Conservation (phyloP, 1,140 invertebrate species). For the Sipha flava region DNA sequence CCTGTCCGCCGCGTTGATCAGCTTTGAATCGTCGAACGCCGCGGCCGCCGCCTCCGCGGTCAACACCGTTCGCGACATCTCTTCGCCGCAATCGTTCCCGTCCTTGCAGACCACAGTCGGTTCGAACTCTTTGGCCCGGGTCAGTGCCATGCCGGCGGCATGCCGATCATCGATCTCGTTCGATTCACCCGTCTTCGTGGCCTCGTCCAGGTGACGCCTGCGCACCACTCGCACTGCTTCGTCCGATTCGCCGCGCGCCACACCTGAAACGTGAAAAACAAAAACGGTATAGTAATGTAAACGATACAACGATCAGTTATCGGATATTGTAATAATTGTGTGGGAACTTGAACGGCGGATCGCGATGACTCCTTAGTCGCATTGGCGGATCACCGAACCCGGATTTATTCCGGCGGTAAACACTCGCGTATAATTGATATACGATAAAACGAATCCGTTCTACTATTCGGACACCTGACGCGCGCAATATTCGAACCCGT, state of each 20-base stretch:
- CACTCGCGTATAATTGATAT: too few relatives aligned
- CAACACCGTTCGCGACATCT: not conserved
- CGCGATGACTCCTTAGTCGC: too few relatives aligned
- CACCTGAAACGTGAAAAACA: not conserved
- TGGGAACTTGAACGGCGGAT: too few relatives aligned
- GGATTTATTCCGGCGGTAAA: too few relatives aligned
- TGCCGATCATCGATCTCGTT: constrained; percentile 5
- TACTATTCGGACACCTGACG: too few relatives aligned
- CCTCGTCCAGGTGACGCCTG: not conserved
- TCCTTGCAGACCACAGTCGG: not conserved
- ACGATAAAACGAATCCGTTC: too few relatives aligned
- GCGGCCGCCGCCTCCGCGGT: not conserved
- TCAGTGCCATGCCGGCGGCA: not conserved
- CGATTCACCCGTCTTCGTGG: not conserved
- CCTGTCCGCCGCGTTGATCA: not conserved
- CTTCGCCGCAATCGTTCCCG: not conserved
- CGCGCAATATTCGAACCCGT: too few relatives aligned
- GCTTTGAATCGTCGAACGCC: not conserved
- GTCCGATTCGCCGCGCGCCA: not conserved
- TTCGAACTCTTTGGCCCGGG: not conserved
- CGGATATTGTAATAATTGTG: too few relatives aligned
- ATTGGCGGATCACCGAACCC: too few relatives aligned
- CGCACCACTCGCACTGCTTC: not conserved
- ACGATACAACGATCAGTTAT: too few relatives aligned
- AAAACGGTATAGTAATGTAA: not conserved